Percentiles rank a stretch among this genome's conserved stretches.
These are phyloP conservation scores for Eublepharis macularius DNA, from an alignment of 2,113 vertebrate genomes.

Conservation along the genomic window DNA sequence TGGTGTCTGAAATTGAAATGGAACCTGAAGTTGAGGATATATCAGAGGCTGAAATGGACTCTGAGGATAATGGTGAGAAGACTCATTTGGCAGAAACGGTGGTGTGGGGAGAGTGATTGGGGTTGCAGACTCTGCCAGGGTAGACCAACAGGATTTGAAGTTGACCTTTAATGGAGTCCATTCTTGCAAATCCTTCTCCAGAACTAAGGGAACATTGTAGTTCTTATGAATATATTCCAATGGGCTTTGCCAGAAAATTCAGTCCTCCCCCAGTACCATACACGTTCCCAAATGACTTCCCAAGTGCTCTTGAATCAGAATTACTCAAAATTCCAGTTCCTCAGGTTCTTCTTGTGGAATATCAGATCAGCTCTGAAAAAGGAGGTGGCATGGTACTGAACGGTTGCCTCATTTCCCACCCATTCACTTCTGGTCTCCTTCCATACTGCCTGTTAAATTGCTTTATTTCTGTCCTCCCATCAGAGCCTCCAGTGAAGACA, in stretches of 20 bases:
- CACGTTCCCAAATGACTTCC: not conserved
- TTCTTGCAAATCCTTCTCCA: not conserved
- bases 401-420: no score
- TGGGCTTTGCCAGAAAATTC: not conserved
- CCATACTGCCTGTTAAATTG: not conserved
- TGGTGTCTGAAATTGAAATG: conserved; percentile 24
- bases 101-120: not conserved
- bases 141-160: not conserved
- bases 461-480: not conserved
- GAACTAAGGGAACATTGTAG: not conserved
- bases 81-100: not conserved
- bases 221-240: not conserved
- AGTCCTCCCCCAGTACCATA: no score
- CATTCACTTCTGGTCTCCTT: no score
- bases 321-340: not conserved
- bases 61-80: conserved; percentile 42
- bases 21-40: conserved; percentile 10
- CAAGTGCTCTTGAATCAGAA: not conserved
- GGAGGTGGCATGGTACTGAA: not conserved
- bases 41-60: not conserved
- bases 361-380: not conserved
- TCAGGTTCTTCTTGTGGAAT: not conserved
- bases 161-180: not conserved
- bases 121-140: not conserved
- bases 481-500: conserved; percentile 51